These are phyloP conservation scores for Pipistrellus kuhlii DNA, from an alignment of 2,797 vertebrate genomes.

Conservation along the genomic window DNA sequence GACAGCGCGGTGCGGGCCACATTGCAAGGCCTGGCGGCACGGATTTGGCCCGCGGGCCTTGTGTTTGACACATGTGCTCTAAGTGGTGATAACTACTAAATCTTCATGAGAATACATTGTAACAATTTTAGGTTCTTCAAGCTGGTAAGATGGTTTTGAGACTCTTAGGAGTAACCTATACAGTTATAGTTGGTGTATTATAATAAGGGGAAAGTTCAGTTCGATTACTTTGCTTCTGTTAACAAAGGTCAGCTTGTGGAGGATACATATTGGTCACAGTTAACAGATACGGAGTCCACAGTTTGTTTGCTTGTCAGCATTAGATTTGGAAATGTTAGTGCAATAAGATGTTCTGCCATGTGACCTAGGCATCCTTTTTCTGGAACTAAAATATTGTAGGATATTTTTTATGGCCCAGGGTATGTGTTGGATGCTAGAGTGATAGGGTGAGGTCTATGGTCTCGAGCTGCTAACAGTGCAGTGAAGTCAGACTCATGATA, in stretches of 20 bases:
- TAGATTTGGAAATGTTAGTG: conserved; percentile 38
- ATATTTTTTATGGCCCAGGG: conserved; percentile 9
- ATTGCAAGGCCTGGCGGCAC: no score
- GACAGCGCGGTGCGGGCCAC: no score
- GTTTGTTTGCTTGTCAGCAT: conserved; percentile 51
- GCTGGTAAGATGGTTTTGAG: conserved; percentile 12
- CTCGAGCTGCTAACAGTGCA: neutral
- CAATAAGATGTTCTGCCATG: conserved; percentile 48
- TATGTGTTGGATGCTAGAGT: neutral
- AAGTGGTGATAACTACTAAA: conserved; percentile 26
- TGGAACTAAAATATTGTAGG: conserved; percentile 55
- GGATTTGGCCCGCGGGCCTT: no score
- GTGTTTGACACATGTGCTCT: no score
- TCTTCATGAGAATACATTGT: conserved; percentile 33
- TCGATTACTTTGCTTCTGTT: conserved; percentile 2
- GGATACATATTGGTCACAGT: neutral
- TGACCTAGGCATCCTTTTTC: conserved; percentile 21
- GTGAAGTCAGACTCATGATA: neutral
- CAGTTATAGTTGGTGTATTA: neutral
- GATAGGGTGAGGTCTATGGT: neutral
- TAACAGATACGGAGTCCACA: neutral
- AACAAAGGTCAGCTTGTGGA: conserved; percentile 10
- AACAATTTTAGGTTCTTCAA: conserved; percentile 29
- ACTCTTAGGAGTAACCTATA: neutral
- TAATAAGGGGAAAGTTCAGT: conserved; percentile 20